Evolutionary conservation across 2,113 vertebrate species (phyloP), one percentile per base, ranked within the genome.

Genomic region (Tychaedon coryphoeus): DNA sequence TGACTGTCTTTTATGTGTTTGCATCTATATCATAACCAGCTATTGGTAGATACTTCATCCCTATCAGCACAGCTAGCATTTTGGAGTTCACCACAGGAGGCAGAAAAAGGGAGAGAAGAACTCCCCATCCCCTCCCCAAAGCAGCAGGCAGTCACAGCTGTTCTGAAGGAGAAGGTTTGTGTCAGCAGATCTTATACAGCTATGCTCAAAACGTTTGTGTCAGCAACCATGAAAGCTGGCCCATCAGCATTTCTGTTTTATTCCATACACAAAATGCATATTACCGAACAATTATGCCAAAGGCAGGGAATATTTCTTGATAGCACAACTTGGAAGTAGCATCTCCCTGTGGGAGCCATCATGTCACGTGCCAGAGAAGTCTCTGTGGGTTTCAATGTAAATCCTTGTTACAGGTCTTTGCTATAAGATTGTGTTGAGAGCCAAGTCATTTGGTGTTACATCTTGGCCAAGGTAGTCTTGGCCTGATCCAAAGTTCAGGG

Each of bases 171-270:
- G 94, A 96, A 85, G 81, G 78, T 90, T 94, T 94, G 43, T 88
- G 95, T 98, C 97, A 98, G 97, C 96, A 96, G 43, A 83, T 84
- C 92, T 92, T 72, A 58, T 22, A 86, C 62, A 89, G 92, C 51
- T 66, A n/a, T 10, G 47, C 86, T 95, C 77, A 81, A 86, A 97
- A 96, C 89, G 64, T 93, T 88, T 84, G 91, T 94, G 95, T 98
- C 97, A 98, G 97, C 97, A 97, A 56, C 54, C 87, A 60, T 86
- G 83, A 95, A 96, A 79, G 82, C 82, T 86, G 77, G 62, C 64
- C 82, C 53, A 90, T 97, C 98, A 98, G 97, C 97, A 97, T 93
- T 98, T 97, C 96, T 96, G 72, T 93, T 96, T 92, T 83, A 87
- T 94, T 72, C 93, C 42, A 65, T 88, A 87, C 38, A 90, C 45